Evolutionary conservation across 1,140 invertebrate genomes (phyloP), one percentile per base, ranked within the genome.

Genomic region (Schmidtea mediterranea): DNA sequence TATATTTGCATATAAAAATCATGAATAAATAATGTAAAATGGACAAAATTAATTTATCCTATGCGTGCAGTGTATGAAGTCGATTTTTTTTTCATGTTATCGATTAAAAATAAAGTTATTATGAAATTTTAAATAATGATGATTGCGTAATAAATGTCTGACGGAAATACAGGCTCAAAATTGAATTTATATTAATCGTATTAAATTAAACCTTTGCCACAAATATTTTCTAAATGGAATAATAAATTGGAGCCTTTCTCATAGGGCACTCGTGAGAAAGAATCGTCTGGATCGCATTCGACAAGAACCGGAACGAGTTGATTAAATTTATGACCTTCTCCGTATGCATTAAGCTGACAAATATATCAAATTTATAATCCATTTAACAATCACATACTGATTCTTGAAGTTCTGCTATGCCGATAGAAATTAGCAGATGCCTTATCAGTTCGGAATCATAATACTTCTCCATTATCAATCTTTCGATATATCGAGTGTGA

Each of bases 161-260:
- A n/a, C n/a, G n/a, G n/a, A n/a, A n/a, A n/a, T 32, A 32, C 10
- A 32, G 3, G 26, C 26, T 3, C 26, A 32, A 32, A 32, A 32
- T 32, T 32, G 26, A 32, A 32, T 10, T 32, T 32, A 32, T 10
- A 32, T 32, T 6, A 32, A 32, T 32, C 26, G 10, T 32, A 32
- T 32, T 32, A 80, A 67, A 90, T 87, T 8, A 74, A 69, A 46
- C 63, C 72, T 18, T 80, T 80, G n/a, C 83, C 84, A 22, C 87
- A 63, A 13, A 77, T 57, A 52, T 75, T 70, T 65, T 92, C 84
- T 49, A 94, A 66, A 62, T 83, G 82, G 57, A 78, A 78, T 21
- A 92, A 67, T 46, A 90, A 79, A 21, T 79, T 74, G 36, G 77
- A 77, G 0, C 84, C 86, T 64, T 92, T 92, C 62, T 84, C 81